Conservation (phyloP, 30 jellyfish, hydroid and myxozoan genomes). For the Clytia hemisphaerica region DNA sequence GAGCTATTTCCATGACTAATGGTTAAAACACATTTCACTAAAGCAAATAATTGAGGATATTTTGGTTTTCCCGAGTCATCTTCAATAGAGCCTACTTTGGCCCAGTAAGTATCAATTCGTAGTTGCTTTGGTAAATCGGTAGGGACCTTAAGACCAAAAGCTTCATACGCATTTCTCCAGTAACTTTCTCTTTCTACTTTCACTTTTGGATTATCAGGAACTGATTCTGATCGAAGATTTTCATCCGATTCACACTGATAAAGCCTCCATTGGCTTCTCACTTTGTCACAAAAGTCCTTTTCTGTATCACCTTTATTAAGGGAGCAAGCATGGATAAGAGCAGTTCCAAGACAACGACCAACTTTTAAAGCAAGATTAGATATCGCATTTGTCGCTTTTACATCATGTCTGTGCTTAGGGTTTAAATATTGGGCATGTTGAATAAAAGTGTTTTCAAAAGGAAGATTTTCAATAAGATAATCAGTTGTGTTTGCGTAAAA, state of each 20-base stretch:
- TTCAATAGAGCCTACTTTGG: conserved; percentile 20
- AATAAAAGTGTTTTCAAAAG: not conserved
- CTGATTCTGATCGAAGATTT: no score
- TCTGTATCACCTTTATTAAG: not conserved
- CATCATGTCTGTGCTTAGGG: not conserved
- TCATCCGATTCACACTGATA: conserved; percentile 17
- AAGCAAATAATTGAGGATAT: conserved; percentile 17
- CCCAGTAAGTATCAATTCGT: conserved; percentile 31
- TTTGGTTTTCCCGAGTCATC: conserved; percentile 26
- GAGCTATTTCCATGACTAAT: conserved; percentile 40
- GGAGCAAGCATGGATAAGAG: not conserved
- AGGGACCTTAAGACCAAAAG: not conserved
- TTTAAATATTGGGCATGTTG: conserved; percentile 14
- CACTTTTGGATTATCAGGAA: no score
- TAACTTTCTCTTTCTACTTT: not conserved
- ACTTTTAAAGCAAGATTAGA: conserved; percentile 12
- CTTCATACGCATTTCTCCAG: not conserved
- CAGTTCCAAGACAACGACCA: not conserved
- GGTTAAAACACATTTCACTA: conserved; percentile 18
- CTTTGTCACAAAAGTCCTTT: conserved; percentile 8
- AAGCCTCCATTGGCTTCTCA: conserved; percentile 21
- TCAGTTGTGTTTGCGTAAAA: not conserved
- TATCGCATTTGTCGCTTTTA: conserved; percentile 10
- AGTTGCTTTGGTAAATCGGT: not conserved
- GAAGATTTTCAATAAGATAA: not conserved